Base-by-base conservation (phyloP, 2,888 invertebrate species). In the Amiota minor region DNA sequence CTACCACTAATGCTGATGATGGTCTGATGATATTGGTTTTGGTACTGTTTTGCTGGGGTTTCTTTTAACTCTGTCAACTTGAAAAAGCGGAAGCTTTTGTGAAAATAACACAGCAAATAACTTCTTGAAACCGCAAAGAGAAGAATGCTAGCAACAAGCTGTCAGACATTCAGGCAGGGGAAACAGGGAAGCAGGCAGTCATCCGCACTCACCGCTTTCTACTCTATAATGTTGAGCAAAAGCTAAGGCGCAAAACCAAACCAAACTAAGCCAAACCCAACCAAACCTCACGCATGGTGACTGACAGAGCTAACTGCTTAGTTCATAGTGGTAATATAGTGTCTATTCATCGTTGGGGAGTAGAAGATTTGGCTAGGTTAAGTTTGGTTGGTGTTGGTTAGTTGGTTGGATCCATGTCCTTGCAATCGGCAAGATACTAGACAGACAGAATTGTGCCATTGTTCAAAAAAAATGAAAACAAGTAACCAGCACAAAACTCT, bases 71-170 rank as follows among this genome's bases (percentile, higher is more conserved):
- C 59, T 20, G 59, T 35, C 59, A 59, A 18, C 12, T 18, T 79
- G 79, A 80, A 80, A 76, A 71, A 75, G 77, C 84, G 85, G 84
- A 86, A 82, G 75, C 84, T 82, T 84, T 82, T 80, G 78, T 86
- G 86, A 84, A 86, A 84, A 84, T 86, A 86, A 84, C 86, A 84
- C 84, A 83, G 85, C 84, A 84, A 86, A 84, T 86, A 84, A 86
- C 84, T 84, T 86, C 80, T 77, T n/a, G 81, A 83, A 82, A 82
- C 84, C 84, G 78, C 84, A 86, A 81, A 84, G 79, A 82, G 85
- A 45, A 68, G 85, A 76, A 69, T 53, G 50, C 67, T 53, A 23
- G 67, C 50, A 47, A 10, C 64, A 45, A 12, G n/a, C 46, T 16
- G 64, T 56, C 12, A 45, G 55, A 35, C 55, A 10, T 55, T 8